Evolutionary conservation across 64 coral and sea anemone genomes (phyloP).

Genomic region (Anthopleura sola): DNA sequence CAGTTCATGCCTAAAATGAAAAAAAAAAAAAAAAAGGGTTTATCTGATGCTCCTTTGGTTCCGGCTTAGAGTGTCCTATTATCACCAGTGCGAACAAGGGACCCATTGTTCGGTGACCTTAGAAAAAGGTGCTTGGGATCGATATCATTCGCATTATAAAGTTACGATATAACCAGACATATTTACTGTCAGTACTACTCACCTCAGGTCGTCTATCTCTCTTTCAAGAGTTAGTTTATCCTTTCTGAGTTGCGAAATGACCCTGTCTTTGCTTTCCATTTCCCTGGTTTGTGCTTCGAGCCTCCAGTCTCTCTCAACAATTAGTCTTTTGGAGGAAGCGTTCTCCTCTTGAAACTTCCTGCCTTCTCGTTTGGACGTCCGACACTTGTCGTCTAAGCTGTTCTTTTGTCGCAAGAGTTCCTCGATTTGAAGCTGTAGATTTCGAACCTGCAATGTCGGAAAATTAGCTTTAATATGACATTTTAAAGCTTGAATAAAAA

Average conservation of each 20-base stretch:
- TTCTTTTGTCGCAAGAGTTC: slow-evolving; percentile 13
- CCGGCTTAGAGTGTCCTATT: too few species aligned
- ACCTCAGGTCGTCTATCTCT: not conserved
- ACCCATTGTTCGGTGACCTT: too few species aligned
- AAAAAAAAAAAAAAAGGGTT: not conserved
- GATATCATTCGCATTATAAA: too few species aligned
- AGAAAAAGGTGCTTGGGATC: too few species aligned
- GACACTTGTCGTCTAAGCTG: slow-evolving; percentile 14
- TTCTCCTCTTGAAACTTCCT: slow-evolving; percentile 16
- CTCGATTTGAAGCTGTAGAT: slow-evolving; percentile 23
- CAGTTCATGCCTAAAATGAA: not conserved
- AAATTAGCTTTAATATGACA: not conserved
- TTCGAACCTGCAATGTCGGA: not conserved
- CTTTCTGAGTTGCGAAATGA: slow-evolving; percentile 20
- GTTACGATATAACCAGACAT: not conserved
- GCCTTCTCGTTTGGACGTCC: slow-evolving; percentile 1
- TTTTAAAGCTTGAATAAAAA: too few species aligned
- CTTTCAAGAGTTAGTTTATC: slow-evolving; percentile 8
- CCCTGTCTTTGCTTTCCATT: slow-evolving; percentile 16
- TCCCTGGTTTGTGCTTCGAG: slow-evolving; percentile 4
- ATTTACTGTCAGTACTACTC: not conserved
- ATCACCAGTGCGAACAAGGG: too few species aligned
- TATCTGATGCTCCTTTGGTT: too few species aligned
- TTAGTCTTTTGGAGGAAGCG: slow-evolving; percentile 4
- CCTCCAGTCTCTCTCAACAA: slow-evolving; percentile 11